Percentiles rank a stretch among this genome's conserved stretches.
phyloP scores from a whole-genome alignment of 2,888 invertebrate species.

The Andrena fulva region DNA sequence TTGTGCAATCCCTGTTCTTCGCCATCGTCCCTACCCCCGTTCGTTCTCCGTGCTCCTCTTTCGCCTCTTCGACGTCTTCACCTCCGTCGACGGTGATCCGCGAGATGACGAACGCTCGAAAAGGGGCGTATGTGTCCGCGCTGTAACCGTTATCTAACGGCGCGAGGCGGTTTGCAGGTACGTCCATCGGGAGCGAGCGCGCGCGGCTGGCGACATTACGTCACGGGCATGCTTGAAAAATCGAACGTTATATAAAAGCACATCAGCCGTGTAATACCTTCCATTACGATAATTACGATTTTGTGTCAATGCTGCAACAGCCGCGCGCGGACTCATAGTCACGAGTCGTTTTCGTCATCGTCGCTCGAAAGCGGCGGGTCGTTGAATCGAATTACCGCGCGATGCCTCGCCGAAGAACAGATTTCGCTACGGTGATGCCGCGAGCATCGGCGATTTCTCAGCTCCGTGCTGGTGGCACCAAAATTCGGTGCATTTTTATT shows the following conservation, averaged over 20 bases:
- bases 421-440: background rate
- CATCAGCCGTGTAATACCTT: conserved; percentile 38
- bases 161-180: conserved; percentile 8
- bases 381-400: conserved; percentile 18
- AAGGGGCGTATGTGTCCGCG: conserved; percentile 14
- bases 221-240: conserved; percentile 45
- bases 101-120: conserved; percentile 37
- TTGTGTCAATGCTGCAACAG: conserved; percentile 35
- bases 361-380: conserved; percentile 16
- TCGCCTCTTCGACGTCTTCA: conserved; percentile 1
- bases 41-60: conserved; percentile 4
- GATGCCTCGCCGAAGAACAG: background rate
- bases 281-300: conserved; percentile 46
- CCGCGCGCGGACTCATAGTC: conserved; percentile 25
- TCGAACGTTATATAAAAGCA: conserved; percentile 49
- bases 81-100: conserved; percentile 9
- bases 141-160: conserved; percentile 51
- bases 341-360: conserved; percentile 43
- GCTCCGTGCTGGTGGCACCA: background rate
- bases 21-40: conserved; percentile 8
- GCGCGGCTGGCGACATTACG: conserved; percentile 25
- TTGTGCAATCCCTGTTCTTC: conserved; percentile 63
- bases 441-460: background rate
- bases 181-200: conserved; percentile 1
- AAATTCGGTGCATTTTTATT: too few species aligned